Conservation (phyloP, 2,113 vertebrate genomes). For the Dipodomys stephensi region DNA sequence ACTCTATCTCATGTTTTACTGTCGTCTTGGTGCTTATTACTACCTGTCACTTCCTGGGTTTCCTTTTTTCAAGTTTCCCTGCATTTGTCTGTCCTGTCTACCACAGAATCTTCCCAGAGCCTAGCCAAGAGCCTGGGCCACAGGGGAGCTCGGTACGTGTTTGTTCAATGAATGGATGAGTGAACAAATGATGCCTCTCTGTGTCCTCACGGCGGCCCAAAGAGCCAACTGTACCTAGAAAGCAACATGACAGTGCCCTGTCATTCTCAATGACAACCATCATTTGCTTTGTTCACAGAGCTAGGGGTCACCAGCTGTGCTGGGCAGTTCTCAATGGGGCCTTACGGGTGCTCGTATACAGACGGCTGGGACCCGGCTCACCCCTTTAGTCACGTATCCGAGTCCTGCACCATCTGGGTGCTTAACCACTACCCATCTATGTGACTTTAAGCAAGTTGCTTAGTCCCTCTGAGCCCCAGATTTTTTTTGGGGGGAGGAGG, state of each 20-base stretch:
- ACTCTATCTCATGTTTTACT: not conserved
- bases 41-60: not conserved
- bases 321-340: not conserved
- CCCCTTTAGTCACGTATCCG: not conserved
- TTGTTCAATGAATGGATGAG: not conserved
- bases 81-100: not conserved
- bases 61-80: not conserved
- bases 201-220: not conserved
- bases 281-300: not conserved
- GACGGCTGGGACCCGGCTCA: not conserved
- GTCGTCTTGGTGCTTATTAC: not conserved
- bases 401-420: not conserved
- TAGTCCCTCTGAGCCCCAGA: not conserved
- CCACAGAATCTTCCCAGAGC: not conserved
- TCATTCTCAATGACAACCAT: not conserved
- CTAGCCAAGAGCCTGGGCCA: not conserved
- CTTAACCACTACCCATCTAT: not conserved
- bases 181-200: not conserved
- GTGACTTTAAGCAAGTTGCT: conserved; percentile 25
- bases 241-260: not conserved
- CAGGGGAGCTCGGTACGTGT: not conserved
- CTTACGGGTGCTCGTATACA: not conserved
- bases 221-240: not conserved
- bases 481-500: too few species aligned
- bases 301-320: not conserved